Percentiles rank a stretch among this genome's conserved stretches.
phyloP scores from a whole-genome alignment of 2,113 vertebrate species.

The Clupea harengus region DNA sequence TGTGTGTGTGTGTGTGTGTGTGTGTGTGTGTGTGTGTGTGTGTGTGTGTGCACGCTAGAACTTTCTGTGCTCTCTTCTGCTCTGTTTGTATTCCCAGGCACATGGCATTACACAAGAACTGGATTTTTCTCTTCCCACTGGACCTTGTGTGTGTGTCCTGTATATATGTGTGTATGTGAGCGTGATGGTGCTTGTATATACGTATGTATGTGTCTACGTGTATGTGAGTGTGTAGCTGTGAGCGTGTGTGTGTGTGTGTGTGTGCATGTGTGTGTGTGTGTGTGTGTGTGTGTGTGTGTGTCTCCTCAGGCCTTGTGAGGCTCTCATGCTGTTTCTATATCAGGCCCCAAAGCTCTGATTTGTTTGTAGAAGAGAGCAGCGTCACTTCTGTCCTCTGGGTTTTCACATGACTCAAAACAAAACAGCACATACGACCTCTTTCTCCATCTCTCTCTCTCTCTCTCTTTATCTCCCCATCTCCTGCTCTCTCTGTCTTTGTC shows the following conservation, averaged over 20 bases:
- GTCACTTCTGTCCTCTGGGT: neutral
- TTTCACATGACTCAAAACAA: slow-evolving; percentile 16
- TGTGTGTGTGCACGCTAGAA: neutral
- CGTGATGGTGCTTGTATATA: neutral
- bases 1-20: neutral
- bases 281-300: neutral
- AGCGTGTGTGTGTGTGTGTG: neutral
- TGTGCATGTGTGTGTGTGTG: neutral
- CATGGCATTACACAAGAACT: neutral
- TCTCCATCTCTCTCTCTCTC: neutral
- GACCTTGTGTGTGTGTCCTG: neutral
- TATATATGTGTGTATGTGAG: neutral
- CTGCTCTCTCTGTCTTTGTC: neutral
- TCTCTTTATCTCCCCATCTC: neutral
- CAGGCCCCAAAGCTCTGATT: neutral
- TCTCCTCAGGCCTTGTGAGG: neutral
- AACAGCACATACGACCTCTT: slow-evolving; percentile 1
- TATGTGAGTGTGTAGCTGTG: neutral
- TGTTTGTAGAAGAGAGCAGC: slow-evolving; percentile 2
- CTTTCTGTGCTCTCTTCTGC: neutral
- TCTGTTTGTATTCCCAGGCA: slow-evolving; percentile 16
- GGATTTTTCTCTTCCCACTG: too few species aligned
- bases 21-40: neutral
- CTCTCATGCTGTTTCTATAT: slow-evolving; percentile 9
- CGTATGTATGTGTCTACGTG: neutral